Conservation (phyloP, 1,140 invertebrate genomes). For the Drosophila murphyi region DNA sequence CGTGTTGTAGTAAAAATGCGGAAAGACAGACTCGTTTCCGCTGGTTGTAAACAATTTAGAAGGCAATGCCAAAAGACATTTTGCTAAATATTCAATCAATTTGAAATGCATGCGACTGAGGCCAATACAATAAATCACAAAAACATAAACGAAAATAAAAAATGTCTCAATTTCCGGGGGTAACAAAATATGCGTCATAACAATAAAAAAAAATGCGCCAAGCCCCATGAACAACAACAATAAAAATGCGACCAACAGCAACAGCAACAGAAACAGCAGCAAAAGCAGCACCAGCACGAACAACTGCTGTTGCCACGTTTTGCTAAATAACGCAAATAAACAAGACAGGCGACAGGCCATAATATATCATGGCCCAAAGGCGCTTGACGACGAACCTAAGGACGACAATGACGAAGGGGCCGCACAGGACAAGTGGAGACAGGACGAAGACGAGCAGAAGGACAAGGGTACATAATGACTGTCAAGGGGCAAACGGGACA, state of each 20-base stretch:
- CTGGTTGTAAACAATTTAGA: constrained; percentile 71
- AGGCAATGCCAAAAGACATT: constrained; percentile 63
- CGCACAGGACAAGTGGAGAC: constrained; percentile 18
- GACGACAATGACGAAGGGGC: constrained; percentile 19
- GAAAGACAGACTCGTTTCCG: constrained; percentile 9
- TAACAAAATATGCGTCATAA: constrained; percentile 74
- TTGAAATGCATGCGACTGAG: constrained; percentile 58
- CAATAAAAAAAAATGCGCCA: constrained; percentile 65
- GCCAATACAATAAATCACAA: constrained; percentile 69
- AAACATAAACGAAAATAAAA: constrained; percentile 38
- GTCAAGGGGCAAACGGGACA: constrained; percentile 50
- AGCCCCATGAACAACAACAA: not conserved
- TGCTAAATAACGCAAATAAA: constrained; percentile 73
- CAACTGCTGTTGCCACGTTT: constrained; percentile 42
- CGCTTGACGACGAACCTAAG: constrained; percentile 51
- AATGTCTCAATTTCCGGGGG: constrained; percentile 64
- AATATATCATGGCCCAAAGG: constrained; percentile 80
- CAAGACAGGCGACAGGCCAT: constrained; percentile 76
- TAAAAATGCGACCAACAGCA: not conserved
- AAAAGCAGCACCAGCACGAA: not conserved
- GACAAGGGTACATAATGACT: constrained; percentile 63
- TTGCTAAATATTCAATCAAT: constrained; percentile 79
- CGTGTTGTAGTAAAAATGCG: constrained; percentile 32
- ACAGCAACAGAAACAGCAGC: too few species aligned
- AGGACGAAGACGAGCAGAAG: constrained; percentile 8